These are phyloP conservation scores for Tachycineta bicolor DNA, from an alignment of 2,113 vertebrate genomes.

Conservation along the genomic window DNA sequence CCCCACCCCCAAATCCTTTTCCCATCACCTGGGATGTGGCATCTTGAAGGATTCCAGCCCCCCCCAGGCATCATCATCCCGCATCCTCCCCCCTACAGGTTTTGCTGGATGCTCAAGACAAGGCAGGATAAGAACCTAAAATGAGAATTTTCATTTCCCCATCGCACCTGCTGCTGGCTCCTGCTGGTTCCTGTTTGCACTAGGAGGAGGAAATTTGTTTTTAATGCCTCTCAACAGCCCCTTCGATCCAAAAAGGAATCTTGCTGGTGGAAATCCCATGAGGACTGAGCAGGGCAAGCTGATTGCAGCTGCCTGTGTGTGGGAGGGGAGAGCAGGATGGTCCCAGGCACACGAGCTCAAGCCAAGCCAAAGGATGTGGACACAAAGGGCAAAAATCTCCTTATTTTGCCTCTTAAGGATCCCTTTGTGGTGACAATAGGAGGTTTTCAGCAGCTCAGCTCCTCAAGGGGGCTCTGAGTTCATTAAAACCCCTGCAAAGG, in stretches of 20 bases:
- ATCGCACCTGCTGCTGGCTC: not conserved
- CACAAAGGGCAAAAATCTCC: not conserved
- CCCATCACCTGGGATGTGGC: not conserved
- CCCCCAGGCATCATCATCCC: not conserved
- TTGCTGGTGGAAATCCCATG: not conserved
- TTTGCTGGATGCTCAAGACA: not conserved
- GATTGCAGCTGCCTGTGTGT: not conserved
- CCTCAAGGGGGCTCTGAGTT: not conserved
- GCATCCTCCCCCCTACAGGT: not conserved
- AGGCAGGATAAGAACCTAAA: not conserved
- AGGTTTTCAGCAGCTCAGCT: constrained; percentile 4
- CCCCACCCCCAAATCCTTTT: not conserved
- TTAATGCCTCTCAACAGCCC: not conserved
- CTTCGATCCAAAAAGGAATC: not conserved
- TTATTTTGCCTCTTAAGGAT: not conserved
- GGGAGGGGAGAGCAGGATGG: not conserved
- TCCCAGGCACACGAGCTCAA: not conserved
- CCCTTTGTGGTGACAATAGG: not conserved
- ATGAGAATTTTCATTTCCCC: not conserved
- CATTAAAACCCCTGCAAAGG: not conserved
- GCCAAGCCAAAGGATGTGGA: not conserved
- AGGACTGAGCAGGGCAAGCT: not conserved
- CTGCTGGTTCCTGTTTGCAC: not conserved
- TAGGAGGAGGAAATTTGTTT: not conserved
- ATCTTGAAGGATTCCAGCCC: not conserved